A percentile compares a stretch with the other conserved stretches of the same genome.
phyloP scores from a whole-genome alignment of 2,797 vertebrate genomes.

The Parauchenoglanis punctatus region DNA sequence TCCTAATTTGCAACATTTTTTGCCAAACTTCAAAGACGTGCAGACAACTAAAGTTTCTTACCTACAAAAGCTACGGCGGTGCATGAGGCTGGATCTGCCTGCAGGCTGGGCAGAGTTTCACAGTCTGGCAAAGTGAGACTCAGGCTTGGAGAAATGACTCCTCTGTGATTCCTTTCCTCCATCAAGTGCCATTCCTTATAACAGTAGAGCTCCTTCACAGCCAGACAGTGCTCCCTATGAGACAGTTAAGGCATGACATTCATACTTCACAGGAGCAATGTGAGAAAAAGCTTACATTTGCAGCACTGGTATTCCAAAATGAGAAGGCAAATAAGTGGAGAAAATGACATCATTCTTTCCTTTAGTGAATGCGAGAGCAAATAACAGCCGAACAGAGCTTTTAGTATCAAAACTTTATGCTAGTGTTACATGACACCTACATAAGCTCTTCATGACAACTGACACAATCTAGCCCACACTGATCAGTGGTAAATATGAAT shows the following conservation, averaged over 20 bases:
- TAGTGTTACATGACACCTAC: neutral
- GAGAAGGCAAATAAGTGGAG: neutral
- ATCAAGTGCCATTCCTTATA: slow-evolving; percentile 87
- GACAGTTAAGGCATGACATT: neutral
- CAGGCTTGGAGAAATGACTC: slow-evolving; percentile 62
- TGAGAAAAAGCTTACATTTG: neutral
- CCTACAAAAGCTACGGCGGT: slow-evolving; percentile 87
- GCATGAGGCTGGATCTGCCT: slow-evolving; percentile 76
- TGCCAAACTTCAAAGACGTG: neutral
- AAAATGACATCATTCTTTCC: neutral
- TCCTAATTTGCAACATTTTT: neutral
- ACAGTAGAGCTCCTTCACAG: slow-evolving; percentile 95
- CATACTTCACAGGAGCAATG: neutral
- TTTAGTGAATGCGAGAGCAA: neutral
- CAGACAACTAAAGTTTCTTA: slow-evolving; percentile 66
- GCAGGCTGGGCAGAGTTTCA: slow-evolving; percentile 84
- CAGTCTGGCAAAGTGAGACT: slow-evolving; percentile 81
- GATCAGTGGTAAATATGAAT: neutral
- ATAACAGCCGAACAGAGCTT: neutral
- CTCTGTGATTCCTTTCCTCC: slow-evolving; percentile 77
- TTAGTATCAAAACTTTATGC: neutral
- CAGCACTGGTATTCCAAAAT: neutral
- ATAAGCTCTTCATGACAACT: neutral
- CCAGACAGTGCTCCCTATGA: slow-evolving; percentile 91
- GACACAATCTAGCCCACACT: neutral